Conservation (phyloP, 2,113 vertebrate species). For the Phrynocephalus versicolor region DNA sequence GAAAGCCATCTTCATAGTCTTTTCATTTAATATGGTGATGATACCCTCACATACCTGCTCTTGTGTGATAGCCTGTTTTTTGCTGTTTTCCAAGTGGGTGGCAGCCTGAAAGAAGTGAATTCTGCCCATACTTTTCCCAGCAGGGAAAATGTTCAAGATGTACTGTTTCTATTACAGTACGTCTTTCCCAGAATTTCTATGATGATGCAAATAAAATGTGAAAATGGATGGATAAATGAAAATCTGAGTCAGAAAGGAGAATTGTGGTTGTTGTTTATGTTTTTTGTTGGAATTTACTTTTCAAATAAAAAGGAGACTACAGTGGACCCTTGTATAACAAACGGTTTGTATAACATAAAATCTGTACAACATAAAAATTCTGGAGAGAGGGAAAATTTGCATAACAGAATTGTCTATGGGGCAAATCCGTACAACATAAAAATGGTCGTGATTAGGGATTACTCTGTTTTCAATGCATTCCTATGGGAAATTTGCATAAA, state of each 20-base stretch:
- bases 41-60: not conserved
- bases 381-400: too few species aligned
- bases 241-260: not conserved
- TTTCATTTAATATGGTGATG: not conserved
- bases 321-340: too few species aligned
- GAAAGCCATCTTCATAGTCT: not conserved
- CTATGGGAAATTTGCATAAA: too few species aligned
- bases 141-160: not conserved
- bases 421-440: too few species aligned
- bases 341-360: too few species aligned
- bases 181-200: not conserved
- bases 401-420: too few species aligned
- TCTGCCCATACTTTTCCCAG: not conserved
- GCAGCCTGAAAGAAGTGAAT: not conserved
- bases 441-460: too few species aligned
- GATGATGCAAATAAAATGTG: not conserved
- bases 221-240: not conserved
- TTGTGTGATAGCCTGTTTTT: not conserved
- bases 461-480: too few species aligned
- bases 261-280: too few species aligned
- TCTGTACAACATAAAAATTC: too few species aligned
- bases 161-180: not conserved
- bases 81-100: not conserved
- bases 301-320: too few species aligned
- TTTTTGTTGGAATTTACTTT: too few species aligned